Evolutionary conservation across 2,888 invertebrate genomes (phyloP).

Genomic region (Zhuqinia jingwanae): DNA sequence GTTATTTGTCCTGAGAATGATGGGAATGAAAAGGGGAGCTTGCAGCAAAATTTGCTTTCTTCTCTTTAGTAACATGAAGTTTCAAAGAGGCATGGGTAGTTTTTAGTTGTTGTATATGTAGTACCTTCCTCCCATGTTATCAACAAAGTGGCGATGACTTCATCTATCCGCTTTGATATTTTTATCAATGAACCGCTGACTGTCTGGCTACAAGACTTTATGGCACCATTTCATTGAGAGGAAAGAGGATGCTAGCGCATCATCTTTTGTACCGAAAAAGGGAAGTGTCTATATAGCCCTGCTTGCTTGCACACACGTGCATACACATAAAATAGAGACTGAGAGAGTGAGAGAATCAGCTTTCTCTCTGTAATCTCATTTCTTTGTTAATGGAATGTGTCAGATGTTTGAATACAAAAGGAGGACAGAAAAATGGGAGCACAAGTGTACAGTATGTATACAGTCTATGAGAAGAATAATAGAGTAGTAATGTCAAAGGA

Average conservation of each 20-base stretch:
- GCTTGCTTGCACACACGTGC: too few species aligned
- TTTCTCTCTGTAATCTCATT: too few species aligned
- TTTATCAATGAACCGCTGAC: slow-evolving; percentile 39
- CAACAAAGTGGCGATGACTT: slow-evolving; percentile 24
- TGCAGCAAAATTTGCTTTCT: slow-evolving; percentile 22
- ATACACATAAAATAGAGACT: too few species aligned
- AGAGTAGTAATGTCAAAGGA: neutral
- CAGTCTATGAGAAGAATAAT: neutral
- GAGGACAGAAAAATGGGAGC: neutral
- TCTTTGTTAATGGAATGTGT: slow-evolving; percentile 7
- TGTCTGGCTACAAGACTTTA: neutral
- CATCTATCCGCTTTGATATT: slow-evolving; percentile 32
- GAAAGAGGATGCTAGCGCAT: neutral
- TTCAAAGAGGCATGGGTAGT: neutral
- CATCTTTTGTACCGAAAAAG: neutral
- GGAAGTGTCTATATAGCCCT: neutral
- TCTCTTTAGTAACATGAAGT: slow-evolving; percentile 10
- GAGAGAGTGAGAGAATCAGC: too few species aligned
- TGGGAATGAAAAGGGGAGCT: neutral
- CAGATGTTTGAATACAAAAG: slow-evolving; percentile 14
- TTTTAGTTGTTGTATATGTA: too few species aligned
- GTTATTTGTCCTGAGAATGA: slow-evolving; percentile 1
- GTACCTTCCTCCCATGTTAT: neutral
- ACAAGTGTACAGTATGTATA: neutral
- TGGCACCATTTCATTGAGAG: neutral